Evolutionary conservation across 2,888 invertebrate species (phyloP).

Genomic region (Cosmia pyralina): DNA sequence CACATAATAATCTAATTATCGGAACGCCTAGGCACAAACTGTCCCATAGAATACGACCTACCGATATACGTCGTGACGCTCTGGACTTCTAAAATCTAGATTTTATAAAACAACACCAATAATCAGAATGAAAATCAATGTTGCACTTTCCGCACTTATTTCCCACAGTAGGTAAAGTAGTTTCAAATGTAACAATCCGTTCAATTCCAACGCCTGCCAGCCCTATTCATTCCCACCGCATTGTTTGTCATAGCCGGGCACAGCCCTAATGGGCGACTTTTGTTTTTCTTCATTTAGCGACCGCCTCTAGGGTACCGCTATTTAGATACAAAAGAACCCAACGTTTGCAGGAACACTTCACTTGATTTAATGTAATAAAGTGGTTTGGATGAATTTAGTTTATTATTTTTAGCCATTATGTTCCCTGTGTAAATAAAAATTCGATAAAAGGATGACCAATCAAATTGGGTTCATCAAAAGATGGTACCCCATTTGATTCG

Average conservation of each 20-base stretch:
- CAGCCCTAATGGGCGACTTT: conserved; percentile 81
- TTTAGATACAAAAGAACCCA: conserved; percentile 76
- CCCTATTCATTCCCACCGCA: conserved; percentile 65
- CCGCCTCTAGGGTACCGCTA: conserved; percentile 69
- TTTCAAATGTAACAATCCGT: not conserved
- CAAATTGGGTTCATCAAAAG: not conserved
- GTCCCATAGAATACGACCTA: not conserved
- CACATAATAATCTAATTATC: not conserved
- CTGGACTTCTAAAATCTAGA: not conserved
- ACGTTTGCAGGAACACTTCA: conserved; percentile 63
- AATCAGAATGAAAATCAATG: not conserved
- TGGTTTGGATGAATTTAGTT: conserved; percentile 45
- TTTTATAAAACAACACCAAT: not conserved
- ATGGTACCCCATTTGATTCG: not conserved
- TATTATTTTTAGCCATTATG: conserved; percentile 47
- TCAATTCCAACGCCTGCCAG: conserved; percentile 38
- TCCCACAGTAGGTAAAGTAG: not conserved
- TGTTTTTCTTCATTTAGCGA: conserved; percentile 84
- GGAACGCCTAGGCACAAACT: not conserved
- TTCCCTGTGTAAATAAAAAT: conserved; percentile 8
- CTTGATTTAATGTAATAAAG: conserved; percentile 67
- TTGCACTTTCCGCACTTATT: not conserved
- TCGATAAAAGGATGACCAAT: not conserved
- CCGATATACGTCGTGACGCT: not conserved
- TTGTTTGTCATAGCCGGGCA: conserved; percentile 77